A percentile compares a stretch with the other conserved stretches of the same genome.
Evolutionary conservation across 2,113 vertebrate genomes (phyloP).

Genomic region (Hippocampus abdominalis): DNA sequence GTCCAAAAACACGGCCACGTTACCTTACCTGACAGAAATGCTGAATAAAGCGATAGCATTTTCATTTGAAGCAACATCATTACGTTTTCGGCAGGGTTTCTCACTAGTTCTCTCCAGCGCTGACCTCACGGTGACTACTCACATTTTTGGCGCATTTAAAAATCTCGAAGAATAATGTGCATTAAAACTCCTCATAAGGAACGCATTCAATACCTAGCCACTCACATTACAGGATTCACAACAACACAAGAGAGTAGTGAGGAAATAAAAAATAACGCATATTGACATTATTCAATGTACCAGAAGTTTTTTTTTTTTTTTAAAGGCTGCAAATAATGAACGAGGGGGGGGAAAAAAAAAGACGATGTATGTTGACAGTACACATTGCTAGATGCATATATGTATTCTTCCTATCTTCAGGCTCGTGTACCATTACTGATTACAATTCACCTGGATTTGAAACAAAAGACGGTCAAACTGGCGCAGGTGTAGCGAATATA

Average conservation of each 20-base stretch:
- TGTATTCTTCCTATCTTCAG: slow-evolving; percentile 5
- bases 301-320: neutral
- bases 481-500: no score
- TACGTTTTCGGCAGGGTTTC: neutral
- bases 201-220: neutral
- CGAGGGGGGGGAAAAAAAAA: neutral
- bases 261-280: slow-evolving; percentile 23
- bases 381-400: slow-evolving; percentile 24
- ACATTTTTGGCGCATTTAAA: slow-evolving; percentile 1
- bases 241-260: slow-evolving; percentile 2
- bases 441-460: neutral
- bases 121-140: slow-evolving; percentile 13
- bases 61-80: neutral
- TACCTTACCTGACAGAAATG: slow-evolving; percentile 16
- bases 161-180: neutral
- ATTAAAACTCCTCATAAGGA: slow-evolving; percentile 2
- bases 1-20: slow-evolving; percentile 29
- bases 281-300: slow-evolving; percentile 31
- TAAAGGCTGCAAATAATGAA: slow-evolving; percentile 3
- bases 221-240: neutral
- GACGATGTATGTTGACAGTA: slow-evolving; percentile 7
- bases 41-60: slow-evolving; percentile 27
- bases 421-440: neutral
- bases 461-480: neutral
- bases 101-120: neutral